Evolutionary conservation across 2,888 invertebrate species (phyloP).

Genomic region (Alloscopus bannaensis): DNA sequence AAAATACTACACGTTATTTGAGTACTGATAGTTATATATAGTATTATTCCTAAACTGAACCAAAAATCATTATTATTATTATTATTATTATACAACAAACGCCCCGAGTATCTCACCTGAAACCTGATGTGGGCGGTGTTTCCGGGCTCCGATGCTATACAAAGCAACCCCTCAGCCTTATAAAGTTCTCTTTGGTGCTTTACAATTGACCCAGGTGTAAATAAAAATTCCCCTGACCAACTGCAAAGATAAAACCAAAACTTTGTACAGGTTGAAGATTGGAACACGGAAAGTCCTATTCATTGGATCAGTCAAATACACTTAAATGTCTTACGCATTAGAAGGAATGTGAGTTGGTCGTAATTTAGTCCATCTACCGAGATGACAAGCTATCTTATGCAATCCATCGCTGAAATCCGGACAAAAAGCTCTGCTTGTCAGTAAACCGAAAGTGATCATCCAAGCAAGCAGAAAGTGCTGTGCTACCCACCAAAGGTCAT

Average conservation of each 20-base stretch:
- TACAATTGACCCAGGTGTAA: slow-evolving; percentile 86
- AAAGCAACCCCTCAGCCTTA: slow-evolving; percentile 83
- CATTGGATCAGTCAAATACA: not conserved
- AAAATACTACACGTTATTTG: too few species aligned
- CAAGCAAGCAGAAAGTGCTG: slow-evolving; percentile 91
- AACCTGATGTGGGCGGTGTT: slow-evolving; percentile 88
- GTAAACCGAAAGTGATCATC: slow-evolving; percentile 88
- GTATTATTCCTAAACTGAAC: too few species aligned
- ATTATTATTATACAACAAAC: too few species aligned
- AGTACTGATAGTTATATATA: too few species aligned
- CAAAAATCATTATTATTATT: too few species aligned
- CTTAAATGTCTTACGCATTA: slow-evolving; percentile 53
- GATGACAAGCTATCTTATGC: slow-evolving; percentile 91
- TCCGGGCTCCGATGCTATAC: slow-evolving; percentile 92
- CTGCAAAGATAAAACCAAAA: slow-evolving; percentile 26
- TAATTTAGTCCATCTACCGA: slow-evolving; percentile 86
- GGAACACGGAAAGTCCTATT: not conserved
- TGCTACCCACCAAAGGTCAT: slow-evolving; percentile 88
- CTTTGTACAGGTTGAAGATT: too few species aligned
- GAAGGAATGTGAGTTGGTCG: slow-evolving; percentile 79
- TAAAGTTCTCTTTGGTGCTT: slow-evolving; percentile 85
- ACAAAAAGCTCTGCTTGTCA: slow-evolving; percentile 78
- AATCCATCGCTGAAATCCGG: slow-evolving; percentile 83
- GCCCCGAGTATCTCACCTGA: too few species aligned
- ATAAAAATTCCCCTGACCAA: slow-evolving; percentile 76